Percentiles rank a stretch among this genome's conserved stretches.
phyloP scores from a whole-genome alignment of 2,888 invertebrate species.

The Andrena hattorfiana region DNA sequence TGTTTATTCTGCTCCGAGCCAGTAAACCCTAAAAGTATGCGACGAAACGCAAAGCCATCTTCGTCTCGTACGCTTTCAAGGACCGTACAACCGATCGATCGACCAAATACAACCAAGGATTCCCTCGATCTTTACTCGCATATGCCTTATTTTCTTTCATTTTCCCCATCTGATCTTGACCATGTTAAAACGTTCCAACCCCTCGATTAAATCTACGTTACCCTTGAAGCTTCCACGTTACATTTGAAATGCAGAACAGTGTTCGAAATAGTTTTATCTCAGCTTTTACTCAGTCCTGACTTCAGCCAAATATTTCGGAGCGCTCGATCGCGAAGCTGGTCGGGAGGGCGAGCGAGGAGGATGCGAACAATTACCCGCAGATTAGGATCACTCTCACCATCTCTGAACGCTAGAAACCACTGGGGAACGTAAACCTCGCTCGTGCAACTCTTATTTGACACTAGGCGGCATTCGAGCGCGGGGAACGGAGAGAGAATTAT shows the following conservation, averaged over 20 bases:
- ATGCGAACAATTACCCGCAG: conserved; percentile 19
- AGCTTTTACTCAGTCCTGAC: neutral
- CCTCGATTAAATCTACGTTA: neutral
- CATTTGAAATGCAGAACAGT: conserved; percentile 1
- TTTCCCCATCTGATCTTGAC: neutral
- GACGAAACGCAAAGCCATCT: neutral
- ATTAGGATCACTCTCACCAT: conserved; percentile 45
- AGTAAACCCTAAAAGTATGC: neutral
- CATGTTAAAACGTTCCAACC: neutral
- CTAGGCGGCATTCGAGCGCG: conserved; percentile 54
- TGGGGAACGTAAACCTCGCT: conserved; percentile 55
- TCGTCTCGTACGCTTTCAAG: too few relatives aligned
- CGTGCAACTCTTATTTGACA: conserved; percentile 62
- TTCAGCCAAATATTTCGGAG: conserved; percentile 12
- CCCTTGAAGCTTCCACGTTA: neutral
- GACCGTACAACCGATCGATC: too few relatives aligned
- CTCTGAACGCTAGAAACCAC: conserved; percentile 52
- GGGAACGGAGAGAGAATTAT: conserved; percentile 36
- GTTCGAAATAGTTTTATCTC: conserved; percentile 6
- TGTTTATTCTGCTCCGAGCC: neutral
- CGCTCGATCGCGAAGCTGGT: conserved; percentile 8
- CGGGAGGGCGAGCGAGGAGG: neutral
- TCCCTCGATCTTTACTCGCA: too few relatives aligned
- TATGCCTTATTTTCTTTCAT: too few relatives aligned
- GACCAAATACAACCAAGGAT: too few relatives aligned